Conservation (phyloP, 2,113 vertebrate genomes). For the Gymnobelideus leadbeateri region DNA sequence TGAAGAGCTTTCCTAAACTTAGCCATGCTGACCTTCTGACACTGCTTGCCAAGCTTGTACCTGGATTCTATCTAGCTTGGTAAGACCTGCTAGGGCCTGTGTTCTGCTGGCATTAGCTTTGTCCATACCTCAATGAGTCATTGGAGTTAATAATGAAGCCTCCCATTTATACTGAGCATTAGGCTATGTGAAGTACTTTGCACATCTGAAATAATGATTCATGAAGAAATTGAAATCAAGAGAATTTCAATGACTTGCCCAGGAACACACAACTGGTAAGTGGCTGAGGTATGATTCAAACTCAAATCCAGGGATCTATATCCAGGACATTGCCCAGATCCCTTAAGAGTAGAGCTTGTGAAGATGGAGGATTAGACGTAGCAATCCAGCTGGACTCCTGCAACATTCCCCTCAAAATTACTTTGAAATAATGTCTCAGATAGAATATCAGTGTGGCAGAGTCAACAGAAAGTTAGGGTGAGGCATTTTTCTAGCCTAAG, state of each 20-base stretch:
- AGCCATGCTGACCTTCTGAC: background rate
- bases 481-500: background rate
- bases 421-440: background rate
- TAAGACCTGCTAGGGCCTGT: background rate
- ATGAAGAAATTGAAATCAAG: background rate
- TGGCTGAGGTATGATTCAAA: background rate
- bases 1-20: background rate
- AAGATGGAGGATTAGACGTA: background rate
- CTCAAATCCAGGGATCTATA: background rate
- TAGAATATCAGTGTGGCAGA: background rate
- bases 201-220: background rate
- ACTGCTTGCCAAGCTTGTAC: background rate
- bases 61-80: background rate
- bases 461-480: background rate
- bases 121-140: background rate
- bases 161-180: background rate
- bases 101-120: background rate
- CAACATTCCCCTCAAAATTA: background rate
- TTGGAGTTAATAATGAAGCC: background rate
- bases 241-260: background rate
- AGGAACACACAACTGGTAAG: background rate
- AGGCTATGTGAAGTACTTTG: background rate
- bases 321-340: background rate
- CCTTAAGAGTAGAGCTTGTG: background rate
- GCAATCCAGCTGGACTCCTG: background rate